Evolutionary conservation across 2,888 invertebrate species (phyloP).

Genomic region (Agrenia bidenticulata): DNA sequence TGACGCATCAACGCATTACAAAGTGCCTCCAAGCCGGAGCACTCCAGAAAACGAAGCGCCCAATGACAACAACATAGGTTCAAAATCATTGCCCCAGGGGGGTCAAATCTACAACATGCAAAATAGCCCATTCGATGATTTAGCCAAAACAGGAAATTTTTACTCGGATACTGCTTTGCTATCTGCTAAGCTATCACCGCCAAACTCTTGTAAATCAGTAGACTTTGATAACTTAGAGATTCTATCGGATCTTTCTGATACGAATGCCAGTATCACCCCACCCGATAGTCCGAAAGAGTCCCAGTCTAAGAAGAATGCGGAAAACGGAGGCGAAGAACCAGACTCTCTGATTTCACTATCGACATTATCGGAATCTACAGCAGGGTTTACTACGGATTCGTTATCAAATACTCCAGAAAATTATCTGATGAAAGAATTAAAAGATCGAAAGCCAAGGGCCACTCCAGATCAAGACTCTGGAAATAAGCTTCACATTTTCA

Average conservation of each 20-base stretch:
- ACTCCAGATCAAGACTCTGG: slow-evolving; percentile 21
- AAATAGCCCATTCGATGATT: too few relatives aligned
- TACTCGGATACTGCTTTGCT: too few relatives aligned
- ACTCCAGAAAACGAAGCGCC: not conserved
- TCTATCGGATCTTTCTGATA: slow-evolving; percentile 41
- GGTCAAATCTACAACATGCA: too few relatives aligned
- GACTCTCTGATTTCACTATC: slow-evolving; percentile 19
- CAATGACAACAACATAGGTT: too few relatives aligned
- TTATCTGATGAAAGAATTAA: too few relatives aligned
- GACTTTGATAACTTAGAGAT: slow-evolving; percentile 40
- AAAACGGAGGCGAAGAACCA: not conserved
- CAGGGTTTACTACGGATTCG: slow-evolving; percentile 25
- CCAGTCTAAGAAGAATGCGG: slow-evolving; percentile 6
- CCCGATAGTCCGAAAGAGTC: slow-evolving; percentile 25
- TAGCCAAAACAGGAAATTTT: too few relatives aligned
- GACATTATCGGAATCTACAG: not conserved
- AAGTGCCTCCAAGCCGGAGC: not conserved
- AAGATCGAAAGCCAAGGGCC: slow-evolving; percentile 5
- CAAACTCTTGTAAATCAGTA: slow-evolving; percentile 37
- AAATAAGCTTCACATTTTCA: slow-evolving; percentile 35
- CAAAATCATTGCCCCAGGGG: too few relatives aligned
- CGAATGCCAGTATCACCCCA: slow-evolving; percentile 29
- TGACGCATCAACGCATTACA: not conserved
- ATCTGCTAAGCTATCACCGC: slow-evolving; percentile 21
- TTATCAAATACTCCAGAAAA: slow-evolving; percentile 28